Percentiles rank a stretch among this genome's conserved stretches.
Conservation (phyloP, 1,140 invertebrate genomes). For the Nymphalis io region DNA sequence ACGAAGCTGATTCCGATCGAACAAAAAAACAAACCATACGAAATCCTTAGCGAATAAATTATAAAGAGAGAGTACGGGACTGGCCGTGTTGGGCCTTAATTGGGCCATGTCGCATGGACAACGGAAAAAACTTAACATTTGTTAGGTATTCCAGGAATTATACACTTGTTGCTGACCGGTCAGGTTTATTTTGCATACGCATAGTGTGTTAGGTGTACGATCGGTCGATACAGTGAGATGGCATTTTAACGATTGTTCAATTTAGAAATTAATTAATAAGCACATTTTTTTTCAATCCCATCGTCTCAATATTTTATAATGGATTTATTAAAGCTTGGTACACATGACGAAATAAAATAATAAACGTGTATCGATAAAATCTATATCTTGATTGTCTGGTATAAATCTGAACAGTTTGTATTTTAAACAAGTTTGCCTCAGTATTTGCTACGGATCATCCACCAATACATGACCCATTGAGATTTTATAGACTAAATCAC, state of each 20-base stretch:
- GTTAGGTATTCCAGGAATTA: conserved; percentile 78
- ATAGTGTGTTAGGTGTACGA: conserved; percentile 19
- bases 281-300: neutral
- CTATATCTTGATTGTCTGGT: too few relatives aligned
- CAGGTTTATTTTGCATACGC: conserved; percentile 51
- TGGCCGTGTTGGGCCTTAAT: conserved; percentile 69
- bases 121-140: conserved; percentile 75
- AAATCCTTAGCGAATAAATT: conserved; percentile 76
- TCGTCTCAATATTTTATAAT: neutral
- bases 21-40: conserved; percentile 61
- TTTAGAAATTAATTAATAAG: neutral
- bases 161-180: conserved; percentile 65
- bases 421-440: too few relatives aligned
- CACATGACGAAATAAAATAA: too few relatives aligned
- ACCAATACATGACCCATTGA: too few relatives aligned
- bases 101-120: conserved; percentile 69
- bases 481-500: too few relatives aligned
- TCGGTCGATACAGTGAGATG: conserved; percentile 5
- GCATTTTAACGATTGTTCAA: conserved; percentile 5
- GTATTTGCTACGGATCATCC: too few relatives aligned
- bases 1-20: conserved; percentile 71
- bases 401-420: too few relatives aligned
- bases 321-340: neutral
- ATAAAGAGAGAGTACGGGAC: conserved; percentile 57
- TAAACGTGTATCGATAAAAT: too few relatives aligned